Conservation (phyloP, 2,888 invertebrate species). For the Xestia ashworthii region DNA sequence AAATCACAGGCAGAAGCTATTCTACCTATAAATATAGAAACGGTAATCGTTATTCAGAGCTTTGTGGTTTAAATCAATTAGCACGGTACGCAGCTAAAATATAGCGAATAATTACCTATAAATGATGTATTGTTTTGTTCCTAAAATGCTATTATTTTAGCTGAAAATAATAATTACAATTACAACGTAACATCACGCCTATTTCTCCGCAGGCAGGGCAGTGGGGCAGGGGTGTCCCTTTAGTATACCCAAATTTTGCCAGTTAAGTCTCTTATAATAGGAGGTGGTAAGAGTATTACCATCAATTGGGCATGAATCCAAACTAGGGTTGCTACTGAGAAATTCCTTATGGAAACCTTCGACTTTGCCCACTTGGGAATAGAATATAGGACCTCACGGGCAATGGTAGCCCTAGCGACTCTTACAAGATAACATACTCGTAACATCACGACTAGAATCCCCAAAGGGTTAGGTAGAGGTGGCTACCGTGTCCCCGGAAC, state of each 20-base stretch:
- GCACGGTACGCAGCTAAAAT: neutral
- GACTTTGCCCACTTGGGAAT: neutral
- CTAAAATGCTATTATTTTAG: neutral
- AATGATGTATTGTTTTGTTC: neutral
- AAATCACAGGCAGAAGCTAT: neutral
- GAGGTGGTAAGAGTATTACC: neutral
- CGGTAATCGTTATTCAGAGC: neutral
- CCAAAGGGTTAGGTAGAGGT: too few relatives aligned
- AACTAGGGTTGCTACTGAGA: neutral
- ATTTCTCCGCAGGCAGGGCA: neutral
- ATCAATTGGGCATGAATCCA: neutral
- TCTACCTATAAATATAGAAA: neutral
- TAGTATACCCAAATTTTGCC: neutral
- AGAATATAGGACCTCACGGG: neutral
- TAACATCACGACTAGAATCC: too few relatives aligned
- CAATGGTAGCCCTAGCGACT: neutral
- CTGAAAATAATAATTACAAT: neutral
- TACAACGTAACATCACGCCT: neutral
- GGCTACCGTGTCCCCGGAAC: too few relatives aligned
- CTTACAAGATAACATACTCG: too few relatives aligned
- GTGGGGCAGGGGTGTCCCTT: neutral
- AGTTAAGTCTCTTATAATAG: neutral
- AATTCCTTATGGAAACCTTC: neutral
- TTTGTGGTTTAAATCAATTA: slow-evolving; percentile 8
- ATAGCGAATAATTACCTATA: neutral